Evolutionary conservation across 2,113 vertebrate genomes (phyloP).

Genomic region (Lagopus muta): DNA sequence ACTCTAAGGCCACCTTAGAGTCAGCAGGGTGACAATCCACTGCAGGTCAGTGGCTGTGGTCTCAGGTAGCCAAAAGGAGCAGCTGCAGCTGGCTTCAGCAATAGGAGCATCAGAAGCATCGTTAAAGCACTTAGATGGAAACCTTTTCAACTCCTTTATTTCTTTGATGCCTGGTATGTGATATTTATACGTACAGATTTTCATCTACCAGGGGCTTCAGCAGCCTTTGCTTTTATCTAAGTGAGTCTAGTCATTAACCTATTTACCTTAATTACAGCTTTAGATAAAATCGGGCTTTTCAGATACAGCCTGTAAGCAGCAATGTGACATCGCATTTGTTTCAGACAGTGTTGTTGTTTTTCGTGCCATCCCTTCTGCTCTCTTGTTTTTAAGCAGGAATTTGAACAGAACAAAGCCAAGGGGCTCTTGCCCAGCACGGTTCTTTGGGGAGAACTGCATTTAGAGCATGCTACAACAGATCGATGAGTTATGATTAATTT

Average conservation of each 20-base stretch:
- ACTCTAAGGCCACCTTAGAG: background rate
- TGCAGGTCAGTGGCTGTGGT: background rate
- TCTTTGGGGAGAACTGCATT: background rate
- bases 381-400: background rate
- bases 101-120: background rate
- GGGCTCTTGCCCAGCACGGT: background rate
- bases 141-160: background rate
- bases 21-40: background rate
- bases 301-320: background rate
- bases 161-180: background rate
- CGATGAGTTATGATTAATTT: background rate
- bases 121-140: background rate
- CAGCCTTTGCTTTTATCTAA: conserved; percentile 20
- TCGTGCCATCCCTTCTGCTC: background rate
- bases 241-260: background rate
- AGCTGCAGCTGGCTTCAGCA: background rate
- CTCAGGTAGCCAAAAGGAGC: background rate
- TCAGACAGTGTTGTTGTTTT: background rate
- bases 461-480: background rate
- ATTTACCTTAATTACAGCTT: conserved; percentile 29
- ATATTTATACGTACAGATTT: background rate
- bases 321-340: background rate
- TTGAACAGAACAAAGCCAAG: background rate
- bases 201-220: background rate
- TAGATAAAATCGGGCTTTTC: background rate